phyloP scores from a whole-genome alignment of 2,113 vertebrate genomes.

The Hippocampus zosterae region DNA sequence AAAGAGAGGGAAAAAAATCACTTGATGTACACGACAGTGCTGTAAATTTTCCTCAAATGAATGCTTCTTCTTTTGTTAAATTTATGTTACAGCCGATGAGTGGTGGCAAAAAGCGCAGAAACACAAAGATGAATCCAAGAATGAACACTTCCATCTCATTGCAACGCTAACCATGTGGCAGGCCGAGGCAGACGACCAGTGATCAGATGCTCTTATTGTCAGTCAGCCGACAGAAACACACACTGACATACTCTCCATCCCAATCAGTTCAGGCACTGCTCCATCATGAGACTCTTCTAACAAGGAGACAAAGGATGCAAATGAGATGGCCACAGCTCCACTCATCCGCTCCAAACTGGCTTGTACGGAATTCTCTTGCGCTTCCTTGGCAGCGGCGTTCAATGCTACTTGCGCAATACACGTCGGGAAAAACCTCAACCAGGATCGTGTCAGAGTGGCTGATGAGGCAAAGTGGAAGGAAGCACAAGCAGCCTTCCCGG shows the following conservation, averaged over 20 bases:
- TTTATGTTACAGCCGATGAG: conserved; percentile 14
- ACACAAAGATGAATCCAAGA: conserved; percentile 48
- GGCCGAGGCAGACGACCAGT: conserved; percentile 53
- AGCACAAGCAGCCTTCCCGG: conserved; percentile 40
- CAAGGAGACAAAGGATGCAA: conserved; percentile 52
- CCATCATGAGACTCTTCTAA: conserved; percentile 50
- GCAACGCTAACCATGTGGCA: conserved; percentile 61
- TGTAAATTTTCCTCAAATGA: conserved; percentile 64
- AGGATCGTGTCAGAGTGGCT: conserved; percentile 35
- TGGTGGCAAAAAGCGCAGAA: conserved; percentile 12
- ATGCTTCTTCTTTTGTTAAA: conserved; percentile 58
- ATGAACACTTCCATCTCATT: conserved; percentile 56
- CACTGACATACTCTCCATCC: conserved; percentile 34
- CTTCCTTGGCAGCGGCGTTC: conserved; percentile 43
- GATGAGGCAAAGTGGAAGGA: conserved; percentile 24
- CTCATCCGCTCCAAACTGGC: conserved; percentile 35
- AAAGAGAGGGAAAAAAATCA: conserved; percentile 53
- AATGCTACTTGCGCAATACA: conserved; percentile 6
- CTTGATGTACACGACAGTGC: conserved; percentile 54
- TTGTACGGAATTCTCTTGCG: conserved; percentile 36
- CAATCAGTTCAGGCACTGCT: conserved; percentile 48
- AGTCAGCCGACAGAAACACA: conserved; percentile 40
- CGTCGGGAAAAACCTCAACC: conserved; percentile 31
- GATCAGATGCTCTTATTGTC: conserved; percentile 64
- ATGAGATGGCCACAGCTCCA: conserved; percentile 41